These are phyloP conservation scores for Xyrauchen texanus DNA, from an alignment of 2,113 vertebrate species.

Conservation along the genomic window DNA sequence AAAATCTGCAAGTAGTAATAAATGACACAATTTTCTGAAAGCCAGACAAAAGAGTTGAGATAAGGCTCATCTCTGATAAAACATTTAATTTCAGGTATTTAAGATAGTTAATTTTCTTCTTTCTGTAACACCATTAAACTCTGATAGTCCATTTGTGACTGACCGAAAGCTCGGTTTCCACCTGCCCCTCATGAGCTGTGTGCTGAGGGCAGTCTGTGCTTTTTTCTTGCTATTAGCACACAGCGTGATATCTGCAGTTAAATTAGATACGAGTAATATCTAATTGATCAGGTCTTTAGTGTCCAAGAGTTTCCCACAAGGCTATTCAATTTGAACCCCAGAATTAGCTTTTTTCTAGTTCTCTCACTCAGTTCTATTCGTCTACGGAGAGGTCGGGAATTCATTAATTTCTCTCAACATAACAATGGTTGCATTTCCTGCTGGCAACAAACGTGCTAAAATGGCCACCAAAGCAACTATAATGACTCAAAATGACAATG, in stretches of 20 bases:
- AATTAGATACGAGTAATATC: constrained; percentile 60
- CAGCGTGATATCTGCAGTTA: constrained; percentile 52
- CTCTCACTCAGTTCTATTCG: not conserved
- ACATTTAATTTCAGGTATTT: constrained; percentile 68
- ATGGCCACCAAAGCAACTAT: not conserved
- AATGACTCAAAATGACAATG: not conserved
- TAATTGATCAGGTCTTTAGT: constrained; percentile 57
- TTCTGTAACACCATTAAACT: constrained; percentile 5
- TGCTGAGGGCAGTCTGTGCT: not conserved
- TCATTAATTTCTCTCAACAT: not conserved
- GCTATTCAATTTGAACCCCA: not conserved
- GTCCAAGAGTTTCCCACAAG: constrained; percentile 14
- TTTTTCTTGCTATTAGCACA: constrained; percentile 4
- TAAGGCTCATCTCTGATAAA: constrained; percentile 63
- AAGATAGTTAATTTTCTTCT: constrained; percentile 61
- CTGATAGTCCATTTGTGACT: constrained; percentile 59
- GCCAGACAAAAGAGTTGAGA: constrained; percentile 58
- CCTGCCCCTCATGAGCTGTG: constrained; percentile 47
- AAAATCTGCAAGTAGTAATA: constrained; percentile 43
- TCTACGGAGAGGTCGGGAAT: not conserved
- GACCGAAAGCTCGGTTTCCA: constrained; percentile 43
- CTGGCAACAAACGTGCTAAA: not conserved
- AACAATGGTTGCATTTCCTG: not conserved
- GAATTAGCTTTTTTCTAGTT: not conserved
- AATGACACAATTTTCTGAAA: constrained; percentile 59